These are phyloP conservation scores for Ictalurus furcatus DNA, from an alignment of 2,113 vertebrate species.

Conservation along the genomic window DNA sequence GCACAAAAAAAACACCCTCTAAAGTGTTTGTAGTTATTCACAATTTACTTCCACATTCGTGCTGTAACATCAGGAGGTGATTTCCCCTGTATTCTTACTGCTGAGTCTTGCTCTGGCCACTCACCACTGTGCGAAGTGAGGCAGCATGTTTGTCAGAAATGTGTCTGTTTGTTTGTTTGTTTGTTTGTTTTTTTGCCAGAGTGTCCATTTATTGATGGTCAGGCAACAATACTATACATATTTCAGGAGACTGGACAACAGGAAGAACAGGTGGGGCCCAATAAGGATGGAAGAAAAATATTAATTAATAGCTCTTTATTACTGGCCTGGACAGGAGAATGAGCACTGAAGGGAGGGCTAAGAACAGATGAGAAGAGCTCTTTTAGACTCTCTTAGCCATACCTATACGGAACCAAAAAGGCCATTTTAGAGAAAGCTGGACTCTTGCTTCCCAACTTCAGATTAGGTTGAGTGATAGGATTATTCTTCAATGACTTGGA, in stretches of 20 bases:
- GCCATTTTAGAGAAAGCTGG: conserved; percentile 80
- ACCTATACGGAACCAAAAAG: conserved; percentile 85
- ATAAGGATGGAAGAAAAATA: conserved; percentile 74
- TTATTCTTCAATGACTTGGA: conserved; percentile 99
- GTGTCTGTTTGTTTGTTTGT: not conserved
- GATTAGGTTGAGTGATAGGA: conserved; percentile 99
- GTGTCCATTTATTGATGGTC: not conserved
- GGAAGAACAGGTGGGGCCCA: not conserved
- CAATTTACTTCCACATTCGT: not conserved
- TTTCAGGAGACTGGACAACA: not conserved
- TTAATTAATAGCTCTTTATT: conserved; percentile 89
- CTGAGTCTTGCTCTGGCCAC: not conserved
- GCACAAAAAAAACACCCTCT: not conserved
- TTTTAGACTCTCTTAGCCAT: conserved; percentile 70
- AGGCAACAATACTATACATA: not conserved
- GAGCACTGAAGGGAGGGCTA: conserved; percentile 39
- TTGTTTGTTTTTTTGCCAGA: not conserved
- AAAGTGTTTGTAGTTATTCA: not conserved
- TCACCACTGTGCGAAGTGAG: not conserved
- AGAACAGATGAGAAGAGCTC: conserved; percentile 70
- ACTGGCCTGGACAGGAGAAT: conserved; percentile 61
- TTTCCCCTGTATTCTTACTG: not conserved
- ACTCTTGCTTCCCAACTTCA: conserved; percentile 78
- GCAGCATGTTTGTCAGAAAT: not conserved
- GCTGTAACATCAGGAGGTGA: not conserved